Percentiles rank a stretch among this genome's conserved stretches.
Conservation (phyloP, 1,140 invertebrate species). For the Leptopilina boulardi region DNA sequence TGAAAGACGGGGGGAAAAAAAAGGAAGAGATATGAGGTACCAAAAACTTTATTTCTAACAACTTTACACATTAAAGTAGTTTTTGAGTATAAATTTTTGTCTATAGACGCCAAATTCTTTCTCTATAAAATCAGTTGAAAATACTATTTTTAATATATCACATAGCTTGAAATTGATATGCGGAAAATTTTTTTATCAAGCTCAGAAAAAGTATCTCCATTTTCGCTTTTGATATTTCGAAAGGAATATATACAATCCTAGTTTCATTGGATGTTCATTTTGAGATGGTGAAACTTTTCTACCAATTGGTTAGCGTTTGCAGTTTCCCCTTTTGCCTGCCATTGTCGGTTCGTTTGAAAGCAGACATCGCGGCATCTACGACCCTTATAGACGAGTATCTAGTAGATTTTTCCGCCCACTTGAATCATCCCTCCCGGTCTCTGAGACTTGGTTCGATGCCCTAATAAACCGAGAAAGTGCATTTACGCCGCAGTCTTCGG, state of each 20-base stretch:
- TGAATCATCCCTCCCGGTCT: not conserved
- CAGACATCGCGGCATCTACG: constrained; percentile 16
- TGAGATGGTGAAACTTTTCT: constrained; percentile 44
- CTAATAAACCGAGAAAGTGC: constrained; percentile 28
- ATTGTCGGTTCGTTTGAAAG: constrained; percentile 34
- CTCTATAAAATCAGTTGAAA: too few species aligned
- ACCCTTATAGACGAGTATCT: constrained; percentile 17
- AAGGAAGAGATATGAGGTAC: too few species aligned
- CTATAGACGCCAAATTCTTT: too few species aligned
- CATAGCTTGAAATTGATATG: too few species aligned
- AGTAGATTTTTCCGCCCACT: constrained; percentile 9
- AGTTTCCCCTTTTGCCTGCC: constrained; percentile 24
- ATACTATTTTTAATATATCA: too few species aligned
- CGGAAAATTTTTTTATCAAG: too few species aligned
- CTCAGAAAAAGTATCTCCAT: too few species aligned
- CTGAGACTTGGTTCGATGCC: constrained; percentile 9
- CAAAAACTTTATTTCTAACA: too few species aligned
- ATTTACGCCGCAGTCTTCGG: not conserved
- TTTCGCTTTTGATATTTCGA: too few species aligned
- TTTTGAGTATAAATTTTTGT: too few species aligned
- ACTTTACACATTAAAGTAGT: too few species aligned
- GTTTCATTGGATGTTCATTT: constrained; percentile 8
- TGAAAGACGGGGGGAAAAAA: too few species aligned
- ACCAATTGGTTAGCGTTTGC: constrained; percentile 45
- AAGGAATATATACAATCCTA: not conserved